Percentiles rank a stretch among this genome's conserved stretches.
Evolutionary conservation across 2,797 vertebrate genomes (phyloP).

Genomic region (Manis crassicaudata): DNA sequence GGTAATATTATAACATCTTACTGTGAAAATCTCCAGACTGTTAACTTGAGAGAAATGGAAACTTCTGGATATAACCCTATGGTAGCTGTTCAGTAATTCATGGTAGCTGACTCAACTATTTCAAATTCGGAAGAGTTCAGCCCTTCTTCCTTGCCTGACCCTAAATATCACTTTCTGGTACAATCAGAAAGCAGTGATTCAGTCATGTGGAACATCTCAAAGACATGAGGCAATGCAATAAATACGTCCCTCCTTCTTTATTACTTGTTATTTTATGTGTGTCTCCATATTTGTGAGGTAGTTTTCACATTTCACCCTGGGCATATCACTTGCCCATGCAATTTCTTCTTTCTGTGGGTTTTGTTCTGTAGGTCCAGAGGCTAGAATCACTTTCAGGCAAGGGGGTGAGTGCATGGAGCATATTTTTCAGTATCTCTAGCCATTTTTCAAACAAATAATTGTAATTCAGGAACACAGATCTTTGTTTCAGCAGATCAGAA

Average conservation of each 20-base stretch:
- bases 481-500: constrained; percentile 67
- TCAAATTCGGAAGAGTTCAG: background rate
- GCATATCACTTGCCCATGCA: background rate
- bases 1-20: background rate
- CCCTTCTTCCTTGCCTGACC: background rate
- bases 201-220: background rate
- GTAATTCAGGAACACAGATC: background rate
- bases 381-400: background rate
- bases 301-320: constrained; percentile 20
- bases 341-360: constrained; percentile 30
- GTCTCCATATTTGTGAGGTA: background rate
- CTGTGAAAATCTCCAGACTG: background rate
- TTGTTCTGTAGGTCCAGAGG: background rate
- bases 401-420: background rate
- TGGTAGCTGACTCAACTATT: background rate
- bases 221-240: background rate
- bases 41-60: background rate
- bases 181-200: background rate
- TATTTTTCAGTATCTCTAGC: background rate
- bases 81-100: background rate
- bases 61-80: background rate
- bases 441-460: constrained; percentile 61
- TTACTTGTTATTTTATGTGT: background rate
- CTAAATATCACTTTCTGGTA: background rate
- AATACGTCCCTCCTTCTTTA: background rate